Evolutionary conservation across 1,140 invertebrate genomes (phyloP), one percentile per base, ranked within the genome.

Genomic region (Trypoxylus dichotomus): DNA sequence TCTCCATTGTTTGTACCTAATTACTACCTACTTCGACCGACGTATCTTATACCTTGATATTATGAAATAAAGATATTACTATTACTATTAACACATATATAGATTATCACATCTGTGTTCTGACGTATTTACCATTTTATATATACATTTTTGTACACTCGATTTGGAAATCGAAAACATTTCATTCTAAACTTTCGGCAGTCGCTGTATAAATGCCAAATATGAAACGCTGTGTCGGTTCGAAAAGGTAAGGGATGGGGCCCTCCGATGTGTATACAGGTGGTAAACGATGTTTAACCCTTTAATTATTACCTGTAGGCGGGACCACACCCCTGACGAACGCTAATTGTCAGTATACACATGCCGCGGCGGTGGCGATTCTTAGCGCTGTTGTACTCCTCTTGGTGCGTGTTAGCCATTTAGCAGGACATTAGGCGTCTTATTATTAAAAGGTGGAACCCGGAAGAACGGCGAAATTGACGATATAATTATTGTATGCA

Each of bases 361-460:
- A 27, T 25, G 60, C n/a, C n/a, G n/a, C 27, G 60, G 60, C 19
- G 60, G 24, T 68, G 27, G 60, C 24, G 60, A 68, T 68, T 29
- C 60, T 68, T 29, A 29, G 24, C 24, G 60, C 19, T 29, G 21
- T 27, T 19, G 60, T 27, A 29, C 24, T 68, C 27, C 24, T 68
- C 24, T 24, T 15, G 60, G 15, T 29, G 60, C 60, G 60, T 68
- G 60, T 27, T 24, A 68, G 60, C 11, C 47, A 54, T 54, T 54
- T 54, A 68, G 21, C 7, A 24, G 27, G 27, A 68, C 60, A 68
- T 68, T 68, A 68, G 60, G 15, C 60, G 60, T 68, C 60, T 68
- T 68, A 68, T 68, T 68, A 68, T 68, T 68, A 68, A 68, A 68
- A 68, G 60, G 60, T 68, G 60, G 60, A 29, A 68, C 60, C 60